Base-by-base conservation (phyloP, 1,140 invertebrate species). In the Papilio xuthus region DNA sequence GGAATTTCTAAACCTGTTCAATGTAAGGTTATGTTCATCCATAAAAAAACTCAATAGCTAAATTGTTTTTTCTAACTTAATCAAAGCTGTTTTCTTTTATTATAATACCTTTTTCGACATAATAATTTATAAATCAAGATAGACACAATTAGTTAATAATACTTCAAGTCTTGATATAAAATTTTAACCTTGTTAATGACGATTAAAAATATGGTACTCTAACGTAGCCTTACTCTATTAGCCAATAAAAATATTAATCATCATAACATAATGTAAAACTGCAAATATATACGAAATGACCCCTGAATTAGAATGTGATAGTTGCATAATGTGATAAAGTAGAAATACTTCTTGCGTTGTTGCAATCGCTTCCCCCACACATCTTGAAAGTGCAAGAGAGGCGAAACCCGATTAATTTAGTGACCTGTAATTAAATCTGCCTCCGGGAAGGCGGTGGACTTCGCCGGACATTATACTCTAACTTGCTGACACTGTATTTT, bases 341-440 rank as follows among this genome's bases (percentile, higher is more conserved):
- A 42, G 32, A 67, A 67, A 60, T 32, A 74, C 44, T 73, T 81
- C 70, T 78, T 78, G 76, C 74, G 28, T 20, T 63, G 74, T 76
- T 76, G 74, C 74, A 76, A 76, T 76, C 74, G 37, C n/a, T 42
- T 53, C n/a, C 28, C 63, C 79, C 42, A 53, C 71, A 63, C 76
- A 20, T 70, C 47, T 77, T 69, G 78, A 73, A 78, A 78, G 32
- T 73, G 75, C 81, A 56, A 41, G 56, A 41, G 28, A 37, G 53
- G 80, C 80, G 69, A 42, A 76, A 60, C 70, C 42, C 50, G 63
- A 60, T 80, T 82, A 80, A 82, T 80, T 82, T 79, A 82, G 70
- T 69, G 81, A 75, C 74, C 81, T 71, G 77, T 82, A 77, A 82
- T 80, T 82, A 80, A 82, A 78, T 76, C 56, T 63, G 50, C 74